phyloP scores from a whole-genome alignment of 2,113 vertebrate genomes.

The Rissa tridactyla region DNA sequence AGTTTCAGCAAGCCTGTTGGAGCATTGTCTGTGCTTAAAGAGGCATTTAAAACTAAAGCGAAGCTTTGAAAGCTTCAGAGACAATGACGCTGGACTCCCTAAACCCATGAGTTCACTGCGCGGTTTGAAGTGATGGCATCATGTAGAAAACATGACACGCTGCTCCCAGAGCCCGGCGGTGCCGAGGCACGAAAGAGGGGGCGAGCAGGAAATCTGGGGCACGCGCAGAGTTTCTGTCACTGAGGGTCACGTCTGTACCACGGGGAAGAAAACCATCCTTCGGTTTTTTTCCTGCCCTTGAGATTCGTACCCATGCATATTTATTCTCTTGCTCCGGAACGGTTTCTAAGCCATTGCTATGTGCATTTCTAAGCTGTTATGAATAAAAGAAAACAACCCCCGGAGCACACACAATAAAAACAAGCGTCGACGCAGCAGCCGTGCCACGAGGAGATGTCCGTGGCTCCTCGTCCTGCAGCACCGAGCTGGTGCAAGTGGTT shows the following conservation, averaged over 20 bases:
- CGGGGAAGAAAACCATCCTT: background rate
- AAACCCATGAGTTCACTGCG: constrained; percentile 39
- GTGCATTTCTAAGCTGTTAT: background rate
- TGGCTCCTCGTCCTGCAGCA: fast-evolving
- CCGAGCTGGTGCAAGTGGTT: fast-evolving
- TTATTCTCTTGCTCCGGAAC: background rate
- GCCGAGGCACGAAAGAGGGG: background rate
- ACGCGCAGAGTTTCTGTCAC: background rate
- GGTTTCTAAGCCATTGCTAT: background rate
- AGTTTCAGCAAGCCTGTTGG: constrained; percentile 50
- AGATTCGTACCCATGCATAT: background rate
- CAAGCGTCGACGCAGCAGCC: background rate
- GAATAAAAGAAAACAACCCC: background rate
- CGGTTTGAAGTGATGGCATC: constrained; percentile 43
- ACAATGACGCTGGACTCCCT: constrained; percentile 35
- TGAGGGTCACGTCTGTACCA: background rate
- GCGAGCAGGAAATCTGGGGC: background rate
- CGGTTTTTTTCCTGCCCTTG: background rate
- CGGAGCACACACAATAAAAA: background rate
- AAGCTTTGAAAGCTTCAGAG: constrained; percentile 63
- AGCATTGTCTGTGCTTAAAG: constrained; percentile 65
- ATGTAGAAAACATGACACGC: constrained; percentile 44
- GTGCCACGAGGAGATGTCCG: background rate
- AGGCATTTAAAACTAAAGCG: constrained; percentile 60
- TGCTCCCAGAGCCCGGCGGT: background rate